phyloP scores from a whole-genome alignment of 2,113 vertebrate genomes.

The Brachypodius melanocephalos region DNA sequence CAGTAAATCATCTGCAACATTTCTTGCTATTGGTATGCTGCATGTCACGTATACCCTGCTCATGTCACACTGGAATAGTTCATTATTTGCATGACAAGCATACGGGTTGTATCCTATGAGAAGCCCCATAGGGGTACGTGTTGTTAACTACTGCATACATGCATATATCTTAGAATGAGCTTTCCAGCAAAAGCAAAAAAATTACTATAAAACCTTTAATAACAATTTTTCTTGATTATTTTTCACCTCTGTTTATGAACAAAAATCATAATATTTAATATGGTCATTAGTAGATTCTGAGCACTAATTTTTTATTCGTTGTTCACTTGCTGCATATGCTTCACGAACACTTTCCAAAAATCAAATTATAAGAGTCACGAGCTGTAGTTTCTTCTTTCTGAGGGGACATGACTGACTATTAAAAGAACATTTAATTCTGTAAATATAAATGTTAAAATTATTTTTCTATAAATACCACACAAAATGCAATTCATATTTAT shows the following conservation, averaged over 20 bases:
- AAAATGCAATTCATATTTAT: conserved; percentile 16
- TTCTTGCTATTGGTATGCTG: background rate
- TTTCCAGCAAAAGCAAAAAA: background rate
- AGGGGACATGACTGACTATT: background rate
- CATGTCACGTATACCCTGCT: rapidly evolving
- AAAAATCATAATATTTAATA: background rate
- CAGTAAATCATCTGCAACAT: background rate
- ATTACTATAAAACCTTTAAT: background rate
- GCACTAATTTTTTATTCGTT: background rate
- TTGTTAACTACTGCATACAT: background rate
- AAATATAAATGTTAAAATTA: background rate
- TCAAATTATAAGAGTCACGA: background rate
- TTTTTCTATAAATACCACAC: background rate
- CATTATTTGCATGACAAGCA: background rate
- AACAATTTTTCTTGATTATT: background rate
- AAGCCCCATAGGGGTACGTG: background rate
- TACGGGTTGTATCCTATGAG: background rate
- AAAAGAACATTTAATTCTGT: background rate
- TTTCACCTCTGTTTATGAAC: background rate
- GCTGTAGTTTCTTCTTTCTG: background rate
- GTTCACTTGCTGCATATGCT: background rate
- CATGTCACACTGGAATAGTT: background rate
- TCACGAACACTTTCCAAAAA: background rate
- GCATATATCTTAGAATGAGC: background rate
- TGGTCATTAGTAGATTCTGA: background rate